Evolutionary conservation across 2,113 vertebrate genomes (phyloP).

Genomic region (Caretta caretta): DNA sequence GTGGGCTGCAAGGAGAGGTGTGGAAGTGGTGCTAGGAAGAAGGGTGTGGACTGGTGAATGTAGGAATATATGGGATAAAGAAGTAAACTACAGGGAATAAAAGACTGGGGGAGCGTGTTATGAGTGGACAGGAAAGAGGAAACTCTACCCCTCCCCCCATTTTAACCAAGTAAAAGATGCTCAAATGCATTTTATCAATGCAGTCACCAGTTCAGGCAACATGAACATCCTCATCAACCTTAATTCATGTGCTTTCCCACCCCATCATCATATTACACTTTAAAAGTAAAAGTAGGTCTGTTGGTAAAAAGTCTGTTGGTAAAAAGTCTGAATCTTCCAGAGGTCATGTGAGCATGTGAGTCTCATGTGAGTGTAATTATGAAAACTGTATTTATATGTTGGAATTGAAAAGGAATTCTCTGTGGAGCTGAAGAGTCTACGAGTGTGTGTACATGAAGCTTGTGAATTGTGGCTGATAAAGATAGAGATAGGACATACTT

Average conservation of each 20-base stretch:
- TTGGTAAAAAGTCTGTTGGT: not conserved
- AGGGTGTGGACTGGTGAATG: not conserved
- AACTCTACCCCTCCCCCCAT: rapidly evolving
- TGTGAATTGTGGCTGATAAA: not conserved
- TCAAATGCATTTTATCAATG: not conserved
- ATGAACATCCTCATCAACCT: not conserved
- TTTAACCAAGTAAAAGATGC: not conserved
- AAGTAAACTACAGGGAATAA: not conserved
- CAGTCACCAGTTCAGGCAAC: not conserved
- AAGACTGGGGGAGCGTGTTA: not conserved
- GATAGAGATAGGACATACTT: not conserved
- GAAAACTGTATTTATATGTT: not conserved
- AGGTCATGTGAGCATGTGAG: not conserved
- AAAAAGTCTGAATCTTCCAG: not conserved
- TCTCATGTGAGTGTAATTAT: not conserved
- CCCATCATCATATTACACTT: not conserved
- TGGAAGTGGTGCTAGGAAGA: not conserved
- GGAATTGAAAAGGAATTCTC: not conserved
- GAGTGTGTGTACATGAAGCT: not conserved
- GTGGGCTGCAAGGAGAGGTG: not conserved
- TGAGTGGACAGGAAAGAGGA: not conserved
- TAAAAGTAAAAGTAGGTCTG: not conserved
- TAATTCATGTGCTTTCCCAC: not conserved
- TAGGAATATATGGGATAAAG: not conserved
- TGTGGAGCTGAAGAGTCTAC: not conserved